Evolutionary conservation across 2,797 vertebrate genomes (phyloP), one percentile per base, ranked within the genome.

Genomic region (Micropoecilia bifurca): DNA sequence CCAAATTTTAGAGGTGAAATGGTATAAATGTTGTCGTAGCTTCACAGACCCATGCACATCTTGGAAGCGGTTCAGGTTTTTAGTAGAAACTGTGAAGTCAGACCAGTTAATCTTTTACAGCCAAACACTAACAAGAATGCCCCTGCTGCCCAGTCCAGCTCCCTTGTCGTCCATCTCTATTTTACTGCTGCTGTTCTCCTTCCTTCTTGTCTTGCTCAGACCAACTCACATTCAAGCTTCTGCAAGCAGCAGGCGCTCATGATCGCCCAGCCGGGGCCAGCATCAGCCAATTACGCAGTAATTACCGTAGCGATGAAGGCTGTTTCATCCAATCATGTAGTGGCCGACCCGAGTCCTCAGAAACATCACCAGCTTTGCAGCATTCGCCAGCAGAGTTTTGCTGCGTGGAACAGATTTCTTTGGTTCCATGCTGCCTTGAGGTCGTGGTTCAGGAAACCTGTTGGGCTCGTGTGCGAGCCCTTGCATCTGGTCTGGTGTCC

Each of bases 291-390:
- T 90, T 81, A 90, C 81, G 73, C 78, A 88, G 87, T 85, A 87
- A 79, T 92, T 92, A 89, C 88, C 91, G 89, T 89, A 78, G 78
- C 85, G 80, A 88, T 91, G 91, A 92, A 92, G 89, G 92, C 91
- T 85, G 92, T 87, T 89, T 85, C 91, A 92, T 94, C 91, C 94
- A 94, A 89, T 94, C 95, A 95, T 92, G 87, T 83, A 85, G 84
- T 84, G 50, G 91, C 93, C 85, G 83, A 87, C 89, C 80, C 80
- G 85, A 86, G 91, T 94, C 91, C 94, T 94, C 90, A 91, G 85
- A 85, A 93, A 50, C 87, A 92, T 92, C 88, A 85, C 85, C 66
- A 83, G 90, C 91, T 93, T 53, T 92, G 87, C 91, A 81, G 93
- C 90, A 94, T 96, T 92, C 90, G 89, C 92, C 90, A 93, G 88